A percentile compares a stretch with the other conserved stretches of the same genome.
Evolutionary conservation across 2,113 vertebrate genomes (phyloP).

Genomic region (Erinaceus europaeus): DNA sequence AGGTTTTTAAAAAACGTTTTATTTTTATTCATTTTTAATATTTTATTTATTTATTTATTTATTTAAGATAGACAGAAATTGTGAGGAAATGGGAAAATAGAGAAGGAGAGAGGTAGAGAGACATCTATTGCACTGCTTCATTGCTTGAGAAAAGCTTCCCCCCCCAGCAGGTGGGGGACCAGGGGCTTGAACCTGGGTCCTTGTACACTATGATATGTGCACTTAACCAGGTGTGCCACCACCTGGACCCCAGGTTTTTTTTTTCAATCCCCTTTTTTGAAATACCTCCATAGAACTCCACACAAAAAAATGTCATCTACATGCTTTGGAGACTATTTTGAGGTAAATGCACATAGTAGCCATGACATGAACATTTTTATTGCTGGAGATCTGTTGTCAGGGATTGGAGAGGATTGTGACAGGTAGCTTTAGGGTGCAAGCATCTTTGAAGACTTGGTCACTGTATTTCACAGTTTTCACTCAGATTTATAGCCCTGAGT

Average conservation of each 20-base stretch:
- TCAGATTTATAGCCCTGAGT: background rate
- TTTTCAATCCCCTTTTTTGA: background rate
- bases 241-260: no score
- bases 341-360: background rate
- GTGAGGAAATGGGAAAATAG: no score
- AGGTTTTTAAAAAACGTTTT: background rate
- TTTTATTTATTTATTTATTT: no score
- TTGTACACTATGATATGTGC: no score
- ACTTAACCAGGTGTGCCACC: no score
- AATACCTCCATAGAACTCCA: background rate
- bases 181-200: no score
- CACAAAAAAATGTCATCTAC: background rate
- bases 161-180: no score
- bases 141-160: no score
- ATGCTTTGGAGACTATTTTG: background rate
- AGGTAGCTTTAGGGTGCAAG: background rate
- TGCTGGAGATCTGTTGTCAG: background rate
- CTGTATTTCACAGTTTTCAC: background rate
- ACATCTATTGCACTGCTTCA: no score
- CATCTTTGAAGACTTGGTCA: background rate
- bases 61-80: no score
- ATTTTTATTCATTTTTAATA: no score
- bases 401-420: background rate
- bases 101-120: no score
- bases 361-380: background rate